These are phyloP conservation scores for Carterocephalus palaemon DNA, from an alignment of 2,888 invertebrate species.

Conservation along the genomic window DNA sequence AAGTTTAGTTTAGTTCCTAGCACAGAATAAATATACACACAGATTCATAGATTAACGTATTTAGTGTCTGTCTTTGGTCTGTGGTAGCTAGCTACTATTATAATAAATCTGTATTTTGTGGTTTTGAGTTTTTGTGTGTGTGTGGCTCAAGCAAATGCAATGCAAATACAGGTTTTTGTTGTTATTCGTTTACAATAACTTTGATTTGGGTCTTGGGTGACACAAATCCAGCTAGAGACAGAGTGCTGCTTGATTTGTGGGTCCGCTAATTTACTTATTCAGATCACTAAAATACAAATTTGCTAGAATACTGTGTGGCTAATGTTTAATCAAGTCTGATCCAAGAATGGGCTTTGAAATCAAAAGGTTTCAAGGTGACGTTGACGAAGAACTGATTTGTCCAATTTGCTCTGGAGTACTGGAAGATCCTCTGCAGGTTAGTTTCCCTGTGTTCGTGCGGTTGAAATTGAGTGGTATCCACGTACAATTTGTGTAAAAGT, in stretches of 20 bases:
- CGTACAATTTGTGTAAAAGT: not conserved
- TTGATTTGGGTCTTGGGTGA: conserved; percentile 39
- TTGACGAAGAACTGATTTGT: conserved; percentile 97
- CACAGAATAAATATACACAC: no score
- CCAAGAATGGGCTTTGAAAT: conserved; percentile 94
- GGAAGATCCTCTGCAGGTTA: conserved; percentile 96
- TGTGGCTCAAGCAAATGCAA: not conserved
- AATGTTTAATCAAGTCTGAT: conserved; percentile 41
- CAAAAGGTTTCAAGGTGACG: conserved; percentile 95
- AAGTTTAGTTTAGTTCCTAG: no score
- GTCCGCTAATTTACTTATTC: conserved; percentile 4
- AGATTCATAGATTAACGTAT: no score
- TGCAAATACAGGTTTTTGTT: conserved; percentile 40
- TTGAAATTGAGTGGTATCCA: conserved; percentile 8
- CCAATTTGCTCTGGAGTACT: conserved; percentile 97
- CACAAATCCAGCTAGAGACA: conserved; percentile 27
- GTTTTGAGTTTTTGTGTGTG: no score
- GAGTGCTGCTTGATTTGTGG: conserved; percentile 22
- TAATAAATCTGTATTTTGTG: no score
- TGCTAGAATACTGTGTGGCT: conserved; percentile 30
- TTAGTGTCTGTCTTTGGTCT: no score
- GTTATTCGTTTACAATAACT: conserved; percentile 42
- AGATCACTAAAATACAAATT: not conserved
- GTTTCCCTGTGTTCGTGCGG: conserved; percentile 27
- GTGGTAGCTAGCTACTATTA: no score